Evolutionary conservation across 2,797 vertebrate genomes (phyloP), one percentile per base, ranked within the genome.

Genomic region (Halcyon chelicuti): DNA sequence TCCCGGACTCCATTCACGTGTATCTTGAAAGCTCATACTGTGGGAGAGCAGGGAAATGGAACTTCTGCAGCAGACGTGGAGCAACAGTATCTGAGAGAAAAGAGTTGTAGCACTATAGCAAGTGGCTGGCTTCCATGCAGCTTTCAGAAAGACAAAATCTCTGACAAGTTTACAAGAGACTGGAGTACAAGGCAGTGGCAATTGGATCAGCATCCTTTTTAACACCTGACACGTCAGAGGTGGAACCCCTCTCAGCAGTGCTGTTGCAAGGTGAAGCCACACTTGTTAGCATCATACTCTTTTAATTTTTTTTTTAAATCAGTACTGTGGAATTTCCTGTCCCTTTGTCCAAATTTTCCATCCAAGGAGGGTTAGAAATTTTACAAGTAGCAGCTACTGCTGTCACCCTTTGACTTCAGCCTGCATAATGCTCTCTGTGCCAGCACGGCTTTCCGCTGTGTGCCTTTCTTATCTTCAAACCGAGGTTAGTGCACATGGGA

Each of bases 381-480:
- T 60, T 40, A 47, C 31, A 78, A 75, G 42, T 57, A 75, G 76
- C 31, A 65, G 72, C 52, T 78, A 26, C 57, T 62, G 7, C 28
- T 2, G 14, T 75, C 67, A 52, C 29, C 21, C 55, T 63, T 63
- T 67, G 58, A 23, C 40, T 91, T 55, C 72, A 55, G 58, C 72
- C 68, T 63, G 62, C 54, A 67, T 51, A 76, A 60, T 3, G 20
- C 51, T 91, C 63, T 51, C 39, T 51, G 81, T 67, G 77, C 54
- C 81, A 74, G 19, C 54, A n/a, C 57, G 49, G 60, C 72, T 73
- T 68, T 76, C 65, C 10, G 7, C 40, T 87, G 49, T 39, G 22
- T 82, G 37, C 63, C 86, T 83, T 88, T 47, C 91, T 93, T 86
- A 71, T 89, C 85, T 82, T 52, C 37, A 75, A 74, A 42, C 72